These are phyloP conservation scores for Hemistola chrysoprasaria DNA, from an alignment of 2,888 invertebrate genomes.

Conservation along the genomic window DNA sequence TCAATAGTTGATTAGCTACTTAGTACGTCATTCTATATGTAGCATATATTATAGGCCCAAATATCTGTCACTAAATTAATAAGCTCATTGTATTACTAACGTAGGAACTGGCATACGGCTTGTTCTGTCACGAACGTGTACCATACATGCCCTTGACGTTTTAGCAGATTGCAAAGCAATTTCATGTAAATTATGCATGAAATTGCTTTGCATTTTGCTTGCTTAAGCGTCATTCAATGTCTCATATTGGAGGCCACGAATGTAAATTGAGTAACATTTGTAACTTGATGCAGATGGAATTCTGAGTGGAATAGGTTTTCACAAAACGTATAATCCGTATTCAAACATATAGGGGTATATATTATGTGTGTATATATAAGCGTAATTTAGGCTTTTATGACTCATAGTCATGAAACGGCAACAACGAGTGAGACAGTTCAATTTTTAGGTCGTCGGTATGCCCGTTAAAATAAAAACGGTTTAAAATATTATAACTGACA, in stretches of 20 bases:
- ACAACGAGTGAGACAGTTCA: too few species aligned
- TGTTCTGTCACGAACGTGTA: constrained; percentile 11
- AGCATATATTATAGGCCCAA: too few species aligned
- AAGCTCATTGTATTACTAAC: constrained; percentile 12
- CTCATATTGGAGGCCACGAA: constrained; percentile 16
- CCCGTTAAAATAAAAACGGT: too few species aligned
- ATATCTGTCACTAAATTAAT: neutral
- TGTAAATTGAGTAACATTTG: constrained; percentile 19
- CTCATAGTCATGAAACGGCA: too few species aligned
- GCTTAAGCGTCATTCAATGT: constrained; percentile 22
- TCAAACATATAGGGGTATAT: too few species aligned
- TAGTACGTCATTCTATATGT: too few species aligned
- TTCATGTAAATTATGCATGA: constrained; percentile 24
- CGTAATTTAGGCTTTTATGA: too few species aligned
- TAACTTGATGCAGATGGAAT: constrained; percentile 12
- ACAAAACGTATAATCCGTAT: too few species aligned
- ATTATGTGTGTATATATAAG: too few species aligned
- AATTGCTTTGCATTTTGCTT: constrained; percentile 23
- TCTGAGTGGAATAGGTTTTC: constrained; percentile 1
- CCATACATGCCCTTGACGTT: constrained; percentile 23
- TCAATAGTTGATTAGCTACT: too few species aligned
- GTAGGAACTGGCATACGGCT: constrained; percentile 9
- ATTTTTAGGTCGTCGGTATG: too few species aligned
- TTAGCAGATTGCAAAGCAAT: constrained; percentile 24
- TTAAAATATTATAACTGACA: too few species aligned